phyloP scores from a whole-genome alignment of 2,888 invertebrate species.

The Xylocampa areola region DNA sequence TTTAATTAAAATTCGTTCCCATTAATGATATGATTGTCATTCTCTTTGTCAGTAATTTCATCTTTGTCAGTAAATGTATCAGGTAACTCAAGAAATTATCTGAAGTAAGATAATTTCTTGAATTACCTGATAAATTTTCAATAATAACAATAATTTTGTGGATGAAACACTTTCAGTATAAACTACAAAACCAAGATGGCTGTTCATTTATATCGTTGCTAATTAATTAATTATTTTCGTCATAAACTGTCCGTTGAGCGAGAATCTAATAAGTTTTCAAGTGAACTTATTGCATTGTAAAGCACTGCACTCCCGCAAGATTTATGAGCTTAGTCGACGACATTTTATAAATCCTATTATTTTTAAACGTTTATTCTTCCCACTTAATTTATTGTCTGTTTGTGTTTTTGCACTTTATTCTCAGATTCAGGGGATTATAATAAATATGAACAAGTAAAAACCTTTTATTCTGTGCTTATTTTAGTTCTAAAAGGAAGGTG shows the following conservation, averaged over 20 bases:
- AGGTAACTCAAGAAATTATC: too few relatives aligned
- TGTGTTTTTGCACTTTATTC: neutral
- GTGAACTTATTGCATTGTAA: slow-evolving; percentile 33
- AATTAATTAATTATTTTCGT: slow-evolving; percentile 32
- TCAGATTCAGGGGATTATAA: neutral
- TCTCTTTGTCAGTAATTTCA: too few relatives aligned
- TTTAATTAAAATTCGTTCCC: too few relatives aligned
- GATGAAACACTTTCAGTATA: too few relatives aligned
- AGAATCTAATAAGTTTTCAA: slow-evolving; percentile 30
- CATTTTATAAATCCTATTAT: slow-evolving; percentile 12
- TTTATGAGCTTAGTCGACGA: slow-evolving; percentile 20
- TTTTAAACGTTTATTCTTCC: slow-evolving; percentile 8
- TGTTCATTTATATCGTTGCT: slow-evolving; percentile 3
- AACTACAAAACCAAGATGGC: neutral
- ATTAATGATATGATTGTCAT: too few relatives aligned
- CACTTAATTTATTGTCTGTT: neutral
- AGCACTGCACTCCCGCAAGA: slow-evolving; percentile 13
- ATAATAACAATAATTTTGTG: too few relatives aligned
- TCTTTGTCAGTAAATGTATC: too few relatives aligned
- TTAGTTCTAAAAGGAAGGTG: too few relatives aligned
- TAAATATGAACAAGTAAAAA: too few relatives aligned
- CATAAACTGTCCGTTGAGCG: slow-evolving; percentile 8
- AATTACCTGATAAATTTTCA: too few relatives aligned
- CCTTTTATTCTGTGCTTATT: too few relatives aligned
- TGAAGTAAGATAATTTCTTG: too few relatives aligned